phyloP scores from a whole-genome alignment of 2,888 invertebrate species.

The Cheilosia grossa region DNA sequence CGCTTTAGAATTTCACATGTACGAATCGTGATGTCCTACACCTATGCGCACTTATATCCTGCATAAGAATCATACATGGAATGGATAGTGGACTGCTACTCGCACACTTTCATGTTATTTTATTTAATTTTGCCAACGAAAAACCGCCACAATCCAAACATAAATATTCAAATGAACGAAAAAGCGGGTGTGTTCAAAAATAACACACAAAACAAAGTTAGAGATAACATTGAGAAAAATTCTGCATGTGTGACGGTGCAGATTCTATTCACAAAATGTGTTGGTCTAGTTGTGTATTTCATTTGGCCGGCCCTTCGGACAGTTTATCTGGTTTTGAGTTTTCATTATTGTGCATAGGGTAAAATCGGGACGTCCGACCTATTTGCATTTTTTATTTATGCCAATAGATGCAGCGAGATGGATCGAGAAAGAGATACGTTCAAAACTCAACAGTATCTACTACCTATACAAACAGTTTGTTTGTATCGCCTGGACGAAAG shows the following conservation, averaged over 20 bases:
- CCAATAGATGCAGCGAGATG: background rate
- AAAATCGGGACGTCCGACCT: conserved; percentile 28
- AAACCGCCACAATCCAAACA: conserved; percentile 16
- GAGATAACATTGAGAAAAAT: conserved; percentile 38
- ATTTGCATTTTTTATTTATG: conserved; percentile 32
- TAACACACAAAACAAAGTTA: background rate
- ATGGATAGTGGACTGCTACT: background rate
- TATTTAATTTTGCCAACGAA: conserved; percentile 10
- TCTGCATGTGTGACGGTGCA: background rate
- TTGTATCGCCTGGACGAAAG: no score
- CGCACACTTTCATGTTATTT: background rate
- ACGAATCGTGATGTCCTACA: no score
- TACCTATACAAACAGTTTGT: no score
- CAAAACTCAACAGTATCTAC: no score
- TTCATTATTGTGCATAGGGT: conserved; percentile 18
- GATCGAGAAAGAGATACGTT: background rate
- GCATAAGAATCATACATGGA: background rate
- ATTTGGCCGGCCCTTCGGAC: conserved; percentile 43
- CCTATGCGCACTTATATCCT: background rate
- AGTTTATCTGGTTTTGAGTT: conserved; percentile 45
- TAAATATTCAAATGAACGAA: conserved; percentile 51
- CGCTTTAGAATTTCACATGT: conserved; percentile 4
- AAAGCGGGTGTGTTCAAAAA: background rate
- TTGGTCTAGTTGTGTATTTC: conserved; percentile 40
- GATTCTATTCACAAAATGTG: conserved; percentile 30